Percentiles rank a stretch among this genome's conserved stretches.
phyloP scores from a whole-genome alignment of 2,888 invertebrate species.

The Prosopocoilus inquinatus region DNA sequence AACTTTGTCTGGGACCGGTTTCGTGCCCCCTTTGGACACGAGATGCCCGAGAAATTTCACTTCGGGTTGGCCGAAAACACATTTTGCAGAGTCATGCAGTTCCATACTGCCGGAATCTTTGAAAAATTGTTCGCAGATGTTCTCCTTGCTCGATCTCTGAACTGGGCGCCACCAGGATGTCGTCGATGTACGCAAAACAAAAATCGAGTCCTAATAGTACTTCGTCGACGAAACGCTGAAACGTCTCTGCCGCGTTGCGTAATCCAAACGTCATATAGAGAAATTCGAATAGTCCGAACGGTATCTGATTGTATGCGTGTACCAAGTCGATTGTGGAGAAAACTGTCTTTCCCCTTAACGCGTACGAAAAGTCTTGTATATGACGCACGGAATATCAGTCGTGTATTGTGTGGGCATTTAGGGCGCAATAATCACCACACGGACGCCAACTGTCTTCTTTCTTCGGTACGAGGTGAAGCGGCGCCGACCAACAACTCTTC shows the following conservation, averaged over 20 bases:
- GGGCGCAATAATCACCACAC: constrained; percentile 30
- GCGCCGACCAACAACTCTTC: constrained; percentile 32
- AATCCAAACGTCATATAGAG: constrained; percentile 41
- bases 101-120: background rate
- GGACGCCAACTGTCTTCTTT: constrained; percentile 21
- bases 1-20: background rate
- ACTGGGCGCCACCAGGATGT: constrained; percentile 5
- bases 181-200: constrained; percentile 30
- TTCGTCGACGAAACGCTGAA: constrained; percentile 44
- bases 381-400: constrained; percentile 27
- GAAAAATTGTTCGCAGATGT: background rate
- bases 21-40: background rate
- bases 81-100: background rate
- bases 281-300: constrained; percentile 37
- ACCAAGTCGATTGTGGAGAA: constrained; percentile 37
- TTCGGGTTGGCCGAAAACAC: background rate
- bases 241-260: constrained; percentile 45
- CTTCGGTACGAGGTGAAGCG: constrained; percentile 35
- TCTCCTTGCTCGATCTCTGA: constrained; percentile 13
- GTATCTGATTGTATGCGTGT: constrained; percentile 44
- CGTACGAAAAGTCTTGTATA: constrained; percentile 26
- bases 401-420: constrained; percentile 26
- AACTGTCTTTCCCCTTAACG: background rate
- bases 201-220: constrained; percentile 36
- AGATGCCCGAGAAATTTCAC: background rate